Evolutionary conservation across 2,797 vertebrate genomes (phyloP).

Genomic region (Jordanella pulchra): DNA sequence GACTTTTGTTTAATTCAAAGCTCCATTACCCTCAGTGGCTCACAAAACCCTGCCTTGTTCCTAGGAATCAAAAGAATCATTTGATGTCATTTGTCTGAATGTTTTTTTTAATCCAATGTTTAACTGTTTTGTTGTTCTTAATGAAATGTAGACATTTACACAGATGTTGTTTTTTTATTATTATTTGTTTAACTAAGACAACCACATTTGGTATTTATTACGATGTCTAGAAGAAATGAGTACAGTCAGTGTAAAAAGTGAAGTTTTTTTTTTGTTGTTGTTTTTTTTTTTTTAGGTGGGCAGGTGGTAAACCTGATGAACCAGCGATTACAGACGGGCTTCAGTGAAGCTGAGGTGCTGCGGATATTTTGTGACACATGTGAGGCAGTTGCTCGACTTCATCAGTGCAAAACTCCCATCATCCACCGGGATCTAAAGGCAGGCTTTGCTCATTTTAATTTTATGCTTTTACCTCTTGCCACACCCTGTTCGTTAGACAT

Average conservation of each 20-base stretch:
- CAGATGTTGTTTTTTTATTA: background rate
- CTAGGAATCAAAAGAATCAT: slow-evolving; percentile 13
- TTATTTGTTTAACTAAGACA: background rate
- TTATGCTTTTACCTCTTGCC: background rate
- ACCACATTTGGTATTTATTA: background rate
- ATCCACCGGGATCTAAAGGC: slow-evolving; percentile 97
- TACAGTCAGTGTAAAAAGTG: background rate
- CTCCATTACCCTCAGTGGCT: slow-evolving; percentile 28
- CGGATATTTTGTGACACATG: slow-evolving; percentile 98
- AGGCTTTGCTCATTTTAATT: slow-evolving; percentile 34
- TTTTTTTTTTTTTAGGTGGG: slow-evolving; percentile 80
- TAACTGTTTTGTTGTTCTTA: slow-evolving; percentile 24
- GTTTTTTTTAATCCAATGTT: slow-evolving; percentile 21
- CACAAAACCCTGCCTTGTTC: slow-evolving; percentile 16
- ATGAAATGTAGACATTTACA: background rate
- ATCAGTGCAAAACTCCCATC: slow-evolving; percentile 93
- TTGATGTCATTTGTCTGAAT: slow-evolving; percentile 17
- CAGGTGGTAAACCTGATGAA: slow-evolving; percentile 99
- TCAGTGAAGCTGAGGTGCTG: slow-evolving; percentile 92
- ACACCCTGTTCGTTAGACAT: background rate
- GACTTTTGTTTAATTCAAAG: slow-evolving; percentile 21
- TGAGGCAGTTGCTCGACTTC: slow-evolving; percentile 90
- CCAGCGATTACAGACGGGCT: slow-evolving; percentile 93
- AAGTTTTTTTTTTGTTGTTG: background rate
- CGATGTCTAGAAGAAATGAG: background rate